Evolutionary conservation across 2,888 invertebrate genomes (phyloP).

Genomic region (Eueremaeus valkanovi): DNA sequence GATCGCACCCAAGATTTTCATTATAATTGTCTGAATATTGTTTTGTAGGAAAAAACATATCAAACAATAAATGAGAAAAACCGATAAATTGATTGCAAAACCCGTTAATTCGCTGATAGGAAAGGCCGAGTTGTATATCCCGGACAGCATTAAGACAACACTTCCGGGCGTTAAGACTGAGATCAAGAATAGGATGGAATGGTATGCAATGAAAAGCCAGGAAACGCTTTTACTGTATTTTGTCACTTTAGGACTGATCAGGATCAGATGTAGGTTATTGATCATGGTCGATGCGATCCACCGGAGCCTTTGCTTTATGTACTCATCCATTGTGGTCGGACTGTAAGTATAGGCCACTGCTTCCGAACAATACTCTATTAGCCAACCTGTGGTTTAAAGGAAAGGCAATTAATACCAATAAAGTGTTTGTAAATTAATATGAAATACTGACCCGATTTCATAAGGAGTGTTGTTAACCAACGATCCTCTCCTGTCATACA

Average conservation of each 20-base stretch:
- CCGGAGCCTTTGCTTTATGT: conserved; percentile 6
- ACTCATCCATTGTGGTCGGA: conserved; percentile 2
- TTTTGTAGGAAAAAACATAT: background rate
- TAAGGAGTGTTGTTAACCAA: background rate
- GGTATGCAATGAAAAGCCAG: background rate
- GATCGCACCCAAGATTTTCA: background rate
- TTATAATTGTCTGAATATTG: background rate
- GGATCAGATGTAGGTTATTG: conserved; percentile 38
- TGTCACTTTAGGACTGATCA: background rate
- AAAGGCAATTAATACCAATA: background rate
- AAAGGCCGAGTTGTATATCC: background rate
- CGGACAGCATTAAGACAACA: conserved; percentile 6
- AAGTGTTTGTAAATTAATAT: background rate
- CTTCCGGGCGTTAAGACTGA: background rate
- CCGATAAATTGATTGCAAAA: background rate
- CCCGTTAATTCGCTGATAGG: background rate
- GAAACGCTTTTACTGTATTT: background rate
- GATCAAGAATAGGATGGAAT: background rate
- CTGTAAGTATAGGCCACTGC: conserved; percentile 2
- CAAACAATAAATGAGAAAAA: background rate
- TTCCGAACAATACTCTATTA: background rate
- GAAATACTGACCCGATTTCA: background rate
- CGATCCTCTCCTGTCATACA: conserved; percentile 12
- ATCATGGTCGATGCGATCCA: conserved; percentile 28
- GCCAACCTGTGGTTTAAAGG: background rate